Percentiles rank a stretch among this genome's conserved stretches.
These are phyloP conservation scores for Lepidochrysops patricia DNA, from an alignment of 2,888 invertebrate genomes.

Conservation along the genomic window DNA sequence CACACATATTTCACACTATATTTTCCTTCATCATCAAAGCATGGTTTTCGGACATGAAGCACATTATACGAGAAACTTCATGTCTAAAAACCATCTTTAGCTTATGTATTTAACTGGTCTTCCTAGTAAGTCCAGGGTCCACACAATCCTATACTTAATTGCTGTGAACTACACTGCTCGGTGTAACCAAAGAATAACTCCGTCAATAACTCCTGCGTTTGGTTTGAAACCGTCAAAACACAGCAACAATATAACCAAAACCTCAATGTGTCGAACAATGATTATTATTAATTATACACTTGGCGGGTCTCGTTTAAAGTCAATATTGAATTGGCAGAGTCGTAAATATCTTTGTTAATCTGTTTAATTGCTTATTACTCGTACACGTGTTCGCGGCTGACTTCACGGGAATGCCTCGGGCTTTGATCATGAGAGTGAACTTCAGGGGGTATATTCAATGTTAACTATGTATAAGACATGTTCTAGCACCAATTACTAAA, in stretches of 20 bases:
- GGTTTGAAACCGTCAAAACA: background rate
- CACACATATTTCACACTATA: no score
- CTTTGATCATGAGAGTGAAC: constrained; percentile 44
- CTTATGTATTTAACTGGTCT: no score
- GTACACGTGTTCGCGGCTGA: constrained; percentile 48
- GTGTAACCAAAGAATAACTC: no score
- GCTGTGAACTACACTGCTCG: no score
- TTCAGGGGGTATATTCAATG: constrained; percentile 6
- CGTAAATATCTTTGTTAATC: constrained; percentile 67
- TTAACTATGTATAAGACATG: background rate
- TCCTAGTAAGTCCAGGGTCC: no score
- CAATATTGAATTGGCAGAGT: constrained; percentile 55
- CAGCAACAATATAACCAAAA: constrained; percentile 21
- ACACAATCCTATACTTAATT: no score
- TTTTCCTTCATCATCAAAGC: no score
- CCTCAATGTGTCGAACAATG: constrained; percentile 51
- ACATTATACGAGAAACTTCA: no score
- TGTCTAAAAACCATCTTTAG: no score
- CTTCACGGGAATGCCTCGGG: constrained; percentile 42
- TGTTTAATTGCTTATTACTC: constrained; percentile 70
- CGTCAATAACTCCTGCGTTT: background rate
- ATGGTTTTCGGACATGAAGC: no score
- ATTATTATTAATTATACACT: constrained; percentile 46
- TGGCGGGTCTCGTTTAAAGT: constrained; percentile 51
- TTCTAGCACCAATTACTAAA: constrained; percentile 28